Base-by-base conservation (phyloP, 2,113 vertebrate genomes). In the Craseonycteris thonglongyai region DNA sequence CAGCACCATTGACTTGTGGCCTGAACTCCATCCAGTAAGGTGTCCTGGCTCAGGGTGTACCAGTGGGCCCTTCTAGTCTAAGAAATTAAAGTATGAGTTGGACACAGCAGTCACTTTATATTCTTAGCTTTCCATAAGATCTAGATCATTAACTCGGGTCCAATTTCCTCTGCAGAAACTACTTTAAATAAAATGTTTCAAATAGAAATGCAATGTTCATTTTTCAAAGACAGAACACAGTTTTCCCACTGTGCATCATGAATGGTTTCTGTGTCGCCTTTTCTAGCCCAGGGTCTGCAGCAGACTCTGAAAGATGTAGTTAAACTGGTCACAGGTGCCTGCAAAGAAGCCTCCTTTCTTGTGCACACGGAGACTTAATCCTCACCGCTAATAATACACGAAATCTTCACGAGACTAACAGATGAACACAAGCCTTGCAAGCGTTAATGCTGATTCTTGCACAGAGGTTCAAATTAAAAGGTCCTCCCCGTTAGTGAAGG, bases 111-210 rank as follows among this genome's bases (percentile, higher is more conserved):
- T 89, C 75, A 40, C 79, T 91, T 92, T 71, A 56, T 79, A 96
- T 66, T 92, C 82, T 91, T 74, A 91, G 81, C 45, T 79, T 93
- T 89, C 88, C 3, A 7, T 59, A 92, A 86, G 91, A 93, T 91
- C 79, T 33, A 89, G 92, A 74, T 78, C 89, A 95, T 96, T 96
- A 97, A 56, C 51, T 87, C 82, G 49, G 38, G 35, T 82, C 30
- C 93, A 51, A 78, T 95, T 95, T 96, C 91, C 95, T 95, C 68
- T 76, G 83, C 58, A 94, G 84, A 93, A 94, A 94, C 79, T 69
- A 82, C 74, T 96, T 92, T 96, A 94, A 96, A 95, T 85, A 93
- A 96, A 95, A 69, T 63, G 89, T 91, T 79, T 95, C 51, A 93
- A 84, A 96, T 59, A 82, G 92, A 95, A 68, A 96, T 81, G 88